Base-by-base conservation (phyloP, 2,888 invertebrate genomes). In the Odontomyia ornata region DNA sequence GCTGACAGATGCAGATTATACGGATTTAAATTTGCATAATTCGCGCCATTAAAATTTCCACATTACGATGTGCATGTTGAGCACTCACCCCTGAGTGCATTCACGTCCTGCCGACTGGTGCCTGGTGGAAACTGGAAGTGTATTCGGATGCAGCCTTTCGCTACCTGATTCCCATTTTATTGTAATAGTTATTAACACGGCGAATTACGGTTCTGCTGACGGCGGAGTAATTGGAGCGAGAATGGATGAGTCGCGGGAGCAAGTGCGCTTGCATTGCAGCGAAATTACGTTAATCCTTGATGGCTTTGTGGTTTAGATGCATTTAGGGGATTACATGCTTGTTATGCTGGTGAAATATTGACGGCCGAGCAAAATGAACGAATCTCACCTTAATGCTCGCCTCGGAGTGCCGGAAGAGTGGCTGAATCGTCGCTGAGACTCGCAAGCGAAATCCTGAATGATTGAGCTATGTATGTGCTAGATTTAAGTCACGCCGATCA, bases 11-110 rank as follows among this genome's bases (percentile, higher is more conserved):
- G 76, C 27, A 18, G 60, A 71, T 62, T 62, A 60, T 46, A 18
- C 76, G 71, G 47, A 77, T 77, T 77, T 18, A 25, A 57, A 77
- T 77, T 77, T 77, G 76, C 76, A 69, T 77, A 60, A 71, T 57
- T n/a, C 23, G 46, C 25, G 69, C 30, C 47, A 71, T 69, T 67
- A 56, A 43, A 18, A 15, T 30, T 27, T 56, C 43, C 18, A 47
- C 25, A 71, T 15, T 5, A 18, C n/a, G n/a, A n/a, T n/a, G 25
- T 7, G 65, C 21, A 27, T 4, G 23, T 11, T 21, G 13, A 13
- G 7, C 7, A 9, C 43, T 21, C 4, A 21, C 52, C 1, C 52
- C 11, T 15, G 52, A 18, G 52, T 18, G 4, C 52, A 52, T 15
- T 60, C 1, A n/a, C 28, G 25, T 64, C 30, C 30, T 64, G 23